Conservation (phyloP, 2,888 invertebrate species). For the Archaeoteleia sp. region DNA sequence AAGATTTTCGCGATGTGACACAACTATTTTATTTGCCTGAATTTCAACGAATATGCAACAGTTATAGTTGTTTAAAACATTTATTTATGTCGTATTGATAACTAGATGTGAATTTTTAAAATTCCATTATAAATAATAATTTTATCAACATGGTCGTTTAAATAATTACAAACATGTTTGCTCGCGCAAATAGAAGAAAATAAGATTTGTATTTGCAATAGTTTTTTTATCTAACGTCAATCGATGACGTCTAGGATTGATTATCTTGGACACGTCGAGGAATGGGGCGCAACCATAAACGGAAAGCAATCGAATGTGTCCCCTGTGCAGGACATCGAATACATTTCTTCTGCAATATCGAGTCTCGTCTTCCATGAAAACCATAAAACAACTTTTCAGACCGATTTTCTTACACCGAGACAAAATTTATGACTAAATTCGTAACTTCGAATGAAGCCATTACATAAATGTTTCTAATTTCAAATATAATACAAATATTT, state of each 20-base stretch:
- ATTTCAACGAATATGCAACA: too few relatives aligned
- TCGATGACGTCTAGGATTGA: slow-evolving; percentile 43
- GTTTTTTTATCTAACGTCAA: slow-evolving; percentile 17
- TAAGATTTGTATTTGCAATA: slow-evolving; percentile 16
- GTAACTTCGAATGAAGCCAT: slow-evolving; percentile 4
- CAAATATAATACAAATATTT: slow-evolving; percentile 2
- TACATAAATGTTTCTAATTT: too few relatives aligned
- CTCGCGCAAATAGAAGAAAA: slow-evolving; percentile 13
- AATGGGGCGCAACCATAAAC: slow-evolving; percentile 40
- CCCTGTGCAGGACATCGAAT: slow-evolving; percentile 21
- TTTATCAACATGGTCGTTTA: background rate
- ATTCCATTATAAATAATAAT: too few relatives aligned
- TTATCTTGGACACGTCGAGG: slow-evolving; percentile 39
- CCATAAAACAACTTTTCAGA: slow-evolving; percentile 33
- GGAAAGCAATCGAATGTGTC: slow-evolving; percentile 40
- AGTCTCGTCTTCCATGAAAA: slow-evolving; percentile 37
- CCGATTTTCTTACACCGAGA: slow-evolving; percentile 5
- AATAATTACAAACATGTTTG: background rate
- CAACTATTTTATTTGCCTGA: too few relatives aligned
- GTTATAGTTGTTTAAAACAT: too few relatives aligned
- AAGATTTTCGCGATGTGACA: slow-evolving; percentile 1
- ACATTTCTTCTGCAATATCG: slow-evolving; percentile 34
- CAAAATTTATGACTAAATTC: slow-evolving; percentile 32
- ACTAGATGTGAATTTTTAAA: too few relatives aligned
- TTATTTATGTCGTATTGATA: too few relatives aligned